Evolutionary conservation across 2,113 vertebrate genomes (phyloP), one percentile per base, ranked within the genome.

Genomic region (Spermophilus dauricus): DNA sequence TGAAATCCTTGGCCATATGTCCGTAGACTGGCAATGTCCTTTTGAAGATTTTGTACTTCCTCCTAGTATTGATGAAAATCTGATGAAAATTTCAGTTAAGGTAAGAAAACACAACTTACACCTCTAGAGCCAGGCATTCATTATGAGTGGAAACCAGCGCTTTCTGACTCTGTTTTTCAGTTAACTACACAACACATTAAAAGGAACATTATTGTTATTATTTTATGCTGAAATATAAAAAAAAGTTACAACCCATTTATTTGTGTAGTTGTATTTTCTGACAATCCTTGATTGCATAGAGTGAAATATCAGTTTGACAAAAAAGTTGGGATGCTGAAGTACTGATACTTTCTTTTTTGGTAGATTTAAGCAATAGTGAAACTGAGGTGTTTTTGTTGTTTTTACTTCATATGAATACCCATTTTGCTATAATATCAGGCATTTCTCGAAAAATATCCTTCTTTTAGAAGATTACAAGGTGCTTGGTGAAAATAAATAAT

Each of bases 1-100:
- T 45, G 99, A 99, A 97, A 99, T 99, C 88, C 98, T 99, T 11
- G 99, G 99, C 30, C 99, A 99, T 87, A 99, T 99, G 97, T 99
- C 95, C 75, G 98, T 98, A 97, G 99, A 99, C 86, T 99, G 99
- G 99, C 99, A 99, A 92, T 99, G 98, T 97, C 96, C 98, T 39
- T 99, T 99, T 97, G 99, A 99, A 98, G 99, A 99, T 87, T 99
- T 99, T 82, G 97, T 94, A 1, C 67, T 39, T 4, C 97, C 98
- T 80, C 99, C 99, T 0, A 83, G 70, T 51, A 98, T 98, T 0
- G 93, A 84, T 22, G 99, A 97, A 96, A 99, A 99, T 48, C 80
- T 98, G 37, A 97, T 99, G 73, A 99, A 98, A 97, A 98, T 99
- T 97, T 99, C 98, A 78, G 99, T 99, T 97, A 99, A 99, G 99